A percentile compares a stretch with the other conserved stretches of the same genome.
phyloP scores from a whole-genome alignment of 30 jellyfish, hydroid and myxozoan species.

The Aurelia aurita region DNA sequence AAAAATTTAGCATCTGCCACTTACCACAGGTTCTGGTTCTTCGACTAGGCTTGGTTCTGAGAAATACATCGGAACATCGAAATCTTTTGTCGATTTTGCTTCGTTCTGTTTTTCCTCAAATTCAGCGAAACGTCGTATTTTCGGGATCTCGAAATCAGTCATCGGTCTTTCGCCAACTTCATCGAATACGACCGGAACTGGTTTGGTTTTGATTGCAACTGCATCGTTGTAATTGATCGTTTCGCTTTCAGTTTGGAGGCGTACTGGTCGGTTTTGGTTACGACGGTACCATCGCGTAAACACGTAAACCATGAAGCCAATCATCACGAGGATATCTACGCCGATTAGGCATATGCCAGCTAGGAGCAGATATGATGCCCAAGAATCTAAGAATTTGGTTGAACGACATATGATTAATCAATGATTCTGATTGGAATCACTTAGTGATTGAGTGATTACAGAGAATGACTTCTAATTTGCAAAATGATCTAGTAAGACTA shows the following conservation, averaged over 20 bases:
- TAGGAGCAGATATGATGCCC: slow-evolving; percentile 38
- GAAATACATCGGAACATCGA: slow-evolving; percentile 34
- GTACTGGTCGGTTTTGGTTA: neutral
- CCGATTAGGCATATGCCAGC: slow-evolving; percentile 11
- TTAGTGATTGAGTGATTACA: too few species aligned
- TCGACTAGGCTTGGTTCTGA: neutral
- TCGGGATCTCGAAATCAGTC: slow-evolving; percentile 5
- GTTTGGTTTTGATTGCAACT: slow-evolving; percentile 38
- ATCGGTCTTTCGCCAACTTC: neutral
- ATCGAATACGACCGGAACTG: slow-evolving; percentile 30
- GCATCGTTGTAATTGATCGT: slow-evolving; percentile 20
- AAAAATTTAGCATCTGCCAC: neutral
- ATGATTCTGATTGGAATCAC: neutral
- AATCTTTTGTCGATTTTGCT: slow-evolving; percentile 1
- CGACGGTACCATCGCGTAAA: slow-evolving; percentile 14
- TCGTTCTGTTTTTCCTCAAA: neutral
- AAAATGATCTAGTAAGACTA: too few species aligned
- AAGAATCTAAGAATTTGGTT: neutral
- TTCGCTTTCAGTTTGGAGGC: slow-evolving; percentile 28
- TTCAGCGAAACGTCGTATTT: neutral
- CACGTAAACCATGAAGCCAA: slow-evolving; percentile 3
- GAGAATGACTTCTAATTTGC: too few species aligned
- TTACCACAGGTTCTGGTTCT: too few species aligned
- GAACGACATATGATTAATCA: neutral
- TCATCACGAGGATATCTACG: slow-evolving; percentile 12